These are phyloP conservation scores for Schizothorax lantsangensis DNA, from an alignment of 2,797 vertebrate species.

Conservation along the genomic window DNA sequence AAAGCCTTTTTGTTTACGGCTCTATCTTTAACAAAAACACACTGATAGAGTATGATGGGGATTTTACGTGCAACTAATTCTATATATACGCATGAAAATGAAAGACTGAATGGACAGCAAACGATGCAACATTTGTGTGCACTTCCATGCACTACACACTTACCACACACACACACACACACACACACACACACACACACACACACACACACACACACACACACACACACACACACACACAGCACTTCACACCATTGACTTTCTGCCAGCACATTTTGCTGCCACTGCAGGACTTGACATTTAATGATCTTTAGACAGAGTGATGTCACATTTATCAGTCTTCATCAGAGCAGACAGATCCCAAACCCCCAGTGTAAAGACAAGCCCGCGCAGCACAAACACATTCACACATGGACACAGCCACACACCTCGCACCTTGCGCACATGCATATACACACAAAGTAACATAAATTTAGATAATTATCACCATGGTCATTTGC, in stretches of 20 bases:
- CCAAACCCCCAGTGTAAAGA: conserved; percentile 78
- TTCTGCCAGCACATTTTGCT: conserved; percentile 82
- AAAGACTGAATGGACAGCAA: conserved; percentile 15
- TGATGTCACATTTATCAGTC: conserved; percentile 84
- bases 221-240: conserved; percentile 34
- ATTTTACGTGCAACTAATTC: background rate
- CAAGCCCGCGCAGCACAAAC: conserved; percentile 67
- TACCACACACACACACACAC: conserved; percentile 18
- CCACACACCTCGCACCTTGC: conserved; percentile 8
- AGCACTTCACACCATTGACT: conserved; percentile 79
- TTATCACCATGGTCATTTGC: conserved; percentile 32
- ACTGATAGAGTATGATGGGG: background rate
- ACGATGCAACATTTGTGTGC: conserved; percentile 21
- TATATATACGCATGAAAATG: conserved; percentile 8
- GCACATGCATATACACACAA: conserved; percentile 14
- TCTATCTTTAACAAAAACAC: conserved; percentile 12
- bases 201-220: conserved; percentile 25
- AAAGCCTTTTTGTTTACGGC: background rate
- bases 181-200: conserved; percentile 37
- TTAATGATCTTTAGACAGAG: conserved; percentile 84
- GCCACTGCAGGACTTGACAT: conserved; percentile 82
- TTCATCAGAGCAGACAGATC: conserved; percentile 81
- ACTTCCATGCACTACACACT: conserved; percentile 17
- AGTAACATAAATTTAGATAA: conserved; percentile 34
- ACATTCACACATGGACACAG: background rate